Conservation (phyloP, 2,797 vertebrate species). For the Eleutherodactylus coqui region DNA sequence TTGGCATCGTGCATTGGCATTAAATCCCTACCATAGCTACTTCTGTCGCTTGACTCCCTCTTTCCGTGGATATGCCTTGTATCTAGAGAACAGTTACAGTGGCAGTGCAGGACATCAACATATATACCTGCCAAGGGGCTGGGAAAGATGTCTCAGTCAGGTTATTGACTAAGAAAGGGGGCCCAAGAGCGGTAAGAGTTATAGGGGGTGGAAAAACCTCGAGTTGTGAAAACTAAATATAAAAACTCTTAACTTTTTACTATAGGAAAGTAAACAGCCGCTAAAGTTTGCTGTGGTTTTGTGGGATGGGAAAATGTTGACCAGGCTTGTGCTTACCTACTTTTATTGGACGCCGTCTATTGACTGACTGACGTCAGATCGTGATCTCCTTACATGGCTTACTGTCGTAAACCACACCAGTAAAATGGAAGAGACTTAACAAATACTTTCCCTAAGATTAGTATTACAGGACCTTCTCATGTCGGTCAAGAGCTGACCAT, state of each 20-base stretch:
- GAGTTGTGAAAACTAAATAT: not conserved
- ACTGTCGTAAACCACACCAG: not conserved
- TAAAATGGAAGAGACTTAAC: not conserved
- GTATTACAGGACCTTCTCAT: not conserved
- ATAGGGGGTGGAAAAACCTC: not conserved
- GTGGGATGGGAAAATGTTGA: slow-evolving; percentile 10
- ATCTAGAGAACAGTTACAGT: no score
- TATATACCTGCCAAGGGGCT: no score
- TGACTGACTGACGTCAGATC: not conserved
- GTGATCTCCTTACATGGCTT: not conserved
- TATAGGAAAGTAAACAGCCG: not conserved
- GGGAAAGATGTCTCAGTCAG: no score
- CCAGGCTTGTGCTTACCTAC: not conserved
- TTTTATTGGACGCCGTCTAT: slow-evolving; percentile 6
- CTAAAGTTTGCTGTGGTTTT: slow-evolving; percentile 30
- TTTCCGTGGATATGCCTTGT: no score
- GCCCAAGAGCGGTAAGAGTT: not conserved
- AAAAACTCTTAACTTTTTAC: not conserved
- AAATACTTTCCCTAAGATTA: slow-evolving; percentile 25
- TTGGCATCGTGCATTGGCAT: no score
- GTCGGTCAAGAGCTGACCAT: not conserved
- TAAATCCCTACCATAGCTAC: no score
- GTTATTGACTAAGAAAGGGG: no score
- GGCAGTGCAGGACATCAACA: no score
- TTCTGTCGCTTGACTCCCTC: no score